Evolutionary conservation across 2,113 vertebrate species (phyloP).

Genomic region (Calcarius ornatus): DNA sequence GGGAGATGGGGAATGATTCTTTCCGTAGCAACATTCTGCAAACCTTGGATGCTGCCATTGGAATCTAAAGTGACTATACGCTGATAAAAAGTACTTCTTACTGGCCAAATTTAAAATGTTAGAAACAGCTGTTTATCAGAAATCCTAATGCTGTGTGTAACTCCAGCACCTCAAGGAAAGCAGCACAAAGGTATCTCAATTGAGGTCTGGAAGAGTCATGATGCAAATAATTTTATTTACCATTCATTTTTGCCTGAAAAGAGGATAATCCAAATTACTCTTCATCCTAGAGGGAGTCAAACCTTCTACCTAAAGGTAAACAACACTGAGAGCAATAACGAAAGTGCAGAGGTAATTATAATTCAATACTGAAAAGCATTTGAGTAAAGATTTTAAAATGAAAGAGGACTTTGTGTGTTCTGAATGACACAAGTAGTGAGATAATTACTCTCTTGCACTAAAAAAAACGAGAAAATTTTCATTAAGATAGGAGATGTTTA

Average conservation of each 20-base stretch:
- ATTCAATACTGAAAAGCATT: not conserved
- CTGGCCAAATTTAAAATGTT: not conserved
- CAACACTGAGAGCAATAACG: not conserved
- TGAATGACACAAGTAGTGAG: not conserved
- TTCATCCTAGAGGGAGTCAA: not conserved
- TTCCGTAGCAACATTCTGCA: not conserved
- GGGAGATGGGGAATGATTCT: not conserved
- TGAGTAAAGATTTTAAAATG: not conserved
- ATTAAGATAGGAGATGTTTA: not conserved
- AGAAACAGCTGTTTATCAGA: not conserved
- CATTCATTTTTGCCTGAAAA: not conserved
- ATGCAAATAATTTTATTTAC: not conserved
- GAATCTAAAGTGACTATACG: not conserved
- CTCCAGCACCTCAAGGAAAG: not conserved
- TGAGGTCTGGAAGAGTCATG: not conserved
- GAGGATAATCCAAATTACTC: not conserved
- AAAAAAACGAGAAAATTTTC: rapidly evolving
- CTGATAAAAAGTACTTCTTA: not conserved
- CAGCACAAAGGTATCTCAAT: not conserved
- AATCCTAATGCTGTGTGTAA: not conserved
- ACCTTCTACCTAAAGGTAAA: not conserved
- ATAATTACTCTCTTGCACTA: not conserved
- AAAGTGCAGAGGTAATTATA: not conserved
- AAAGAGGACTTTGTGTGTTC: not conserved
- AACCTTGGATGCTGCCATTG: not conserved